These are phyloP conservation scores for Setophaga kirtlandii DNA, from an alignment of 2,113 vertebrate species.

Conservation along the genomic window DNA sequence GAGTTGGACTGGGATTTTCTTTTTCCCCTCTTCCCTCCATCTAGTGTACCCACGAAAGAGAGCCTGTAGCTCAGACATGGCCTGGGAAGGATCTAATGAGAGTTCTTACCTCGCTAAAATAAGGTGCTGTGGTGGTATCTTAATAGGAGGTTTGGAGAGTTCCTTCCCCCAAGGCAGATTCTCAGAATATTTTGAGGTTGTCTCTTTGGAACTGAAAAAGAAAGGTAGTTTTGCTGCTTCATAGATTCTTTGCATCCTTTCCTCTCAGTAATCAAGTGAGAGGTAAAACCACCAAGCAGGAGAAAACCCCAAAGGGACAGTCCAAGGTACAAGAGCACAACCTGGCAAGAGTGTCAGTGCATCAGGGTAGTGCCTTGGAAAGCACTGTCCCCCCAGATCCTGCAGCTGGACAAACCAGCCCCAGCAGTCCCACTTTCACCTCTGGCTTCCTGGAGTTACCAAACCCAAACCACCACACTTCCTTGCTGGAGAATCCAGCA, in stretches of 20 bases:
- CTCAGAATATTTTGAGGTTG: constrained; percentile 47
- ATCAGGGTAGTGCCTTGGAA: neutral
- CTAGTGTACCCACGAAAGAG: neutral
- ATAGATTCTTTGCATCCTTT: neutral
- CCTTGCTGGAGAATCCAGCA: neutral
- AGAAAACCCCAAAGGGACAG: neutral
- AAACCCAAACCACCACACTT: neutral
- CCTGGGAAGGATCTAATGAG: constrained; percentile 2
- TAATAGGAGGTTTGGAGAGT: constrained; percentile 4
- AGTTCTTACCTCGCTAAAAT: neutral
- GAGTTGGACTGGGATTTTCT: neutral
- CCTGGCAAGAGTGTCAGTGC: neutral
- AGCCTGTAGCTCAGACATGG: neutral
- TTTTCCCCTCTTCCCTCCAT: neutral
- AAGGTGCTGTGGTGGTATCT: neutral
- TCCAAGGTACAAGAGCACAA: neutral
- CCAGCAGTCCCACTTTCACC: neutral
- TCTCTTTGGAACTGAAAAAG: neutral
- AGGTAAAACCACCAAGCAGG: neutral
- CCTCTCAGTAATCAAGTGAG: neutral
- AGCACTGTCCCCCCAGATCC: neutral
- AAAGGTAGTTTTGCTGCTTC: constrained; percentile 23
- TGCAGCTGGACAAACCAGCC: neutral
- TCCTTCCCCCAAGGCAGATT: constrained; percentile 11
- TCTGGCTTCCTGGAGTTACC: rapidly evolving